Evolutionary conservation across 2,113 vertebrate genomes (phyloP).

Genomic region (Muntiacus muntjak): DNA sequence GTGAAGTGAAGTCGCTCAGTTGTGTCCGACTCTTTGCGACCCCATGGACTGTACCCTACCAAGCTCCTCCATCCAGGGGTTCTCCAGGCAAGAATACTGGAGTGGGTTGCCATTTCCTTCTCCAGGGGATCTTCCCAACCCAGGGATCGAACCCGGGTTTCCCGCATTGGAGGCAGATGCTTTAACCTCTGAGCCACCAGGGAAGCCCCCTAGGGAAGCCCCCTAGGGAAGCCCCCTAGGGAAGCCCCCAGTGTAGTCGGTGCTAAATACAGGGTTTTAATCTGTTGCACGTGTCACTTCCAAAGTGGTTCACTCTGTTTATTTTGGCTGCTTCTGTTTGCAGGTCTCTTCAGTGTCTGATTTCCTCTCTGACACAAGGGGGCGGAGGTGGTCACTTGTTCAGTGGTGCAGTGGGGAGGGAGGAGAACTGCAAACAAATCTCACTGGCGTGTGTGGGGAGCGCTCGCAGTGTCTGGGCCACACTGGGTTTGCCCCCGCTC

Average conservation of each 20-base stretch:
- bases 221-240: neutral
- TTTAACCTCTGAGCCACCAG: neutral
- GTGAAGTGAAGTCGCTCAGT: neutral
- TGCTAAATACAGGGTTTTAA: neutral
- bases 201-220: neutral
- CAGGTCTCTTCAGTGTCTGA: neutral
- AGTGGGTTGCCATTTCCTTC: neutral
- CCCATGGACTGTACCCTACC: neutral
- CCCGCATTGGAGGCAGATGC: neutral
- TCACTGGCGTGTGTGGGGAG: neutral
- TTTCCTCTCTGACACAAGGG: neutral
- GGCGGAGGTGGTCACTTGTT: neutral
- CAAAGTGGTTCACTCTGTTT: neutral
- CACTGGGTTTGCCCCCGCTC: neutral
- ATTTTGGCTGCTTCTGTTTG: neutral
- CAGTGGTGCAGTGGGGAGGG: neutral
- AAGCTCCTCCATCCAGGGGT: neutral
- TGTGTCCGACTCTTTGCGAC: accelerated
- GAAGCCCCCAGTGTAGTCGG: neutral
- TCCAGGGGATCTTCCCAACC: neutral
- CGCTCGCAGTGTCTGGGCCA: neutral
- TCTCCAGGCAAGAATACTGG: neutral
- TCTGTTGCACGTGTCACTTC: neutral
- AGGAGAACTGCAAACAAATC: neutral
- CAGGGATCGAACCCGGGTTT: neutral